Evolutionary conservation across 2,113 vertebrate genomes (phyloP), one percentile per base, ranked within the genome.

Genomic region (Scopus umbretta): DNA sequence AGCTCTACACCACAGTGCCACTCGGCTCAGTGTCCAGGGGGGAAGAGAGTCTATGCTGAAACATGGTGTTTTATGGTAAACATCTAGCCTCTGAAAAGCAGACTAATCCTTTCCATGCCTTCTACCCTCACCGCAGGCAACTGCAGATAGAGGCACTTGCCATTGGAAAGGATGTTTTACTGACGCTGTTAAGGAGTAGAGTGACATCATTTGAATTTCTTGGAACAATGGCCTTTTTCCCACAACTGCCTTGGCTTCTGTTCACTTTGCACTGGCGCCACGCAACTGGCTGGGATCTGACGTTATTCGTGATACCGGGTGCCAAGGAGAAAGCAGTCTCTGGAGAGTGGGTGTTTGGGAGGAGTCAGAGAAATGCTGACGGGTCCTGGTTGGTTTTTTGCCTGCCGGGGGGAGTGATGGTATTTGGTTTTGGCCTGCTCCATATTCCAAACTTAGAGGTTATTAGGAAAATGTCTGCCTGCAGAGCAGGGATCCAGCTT

Each of bases 221-320:
- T 97, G 22, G 66, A 97, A 95, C 95, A 95, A 91, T 94, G 86
- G 74, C 29, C 63, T 84, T 92, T 91, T 86, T 15, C 67, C 80
- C 78, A 82, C 79, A 94, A 52, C 47, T 67, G 70, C 65, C 59
- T 94, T 96, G 80, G 84, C 92, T 94, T 91, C 86, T 95, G 66
- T 79, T 95, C 90, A 36, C 55, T 84, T 81, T 45, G 14, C 50
- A 25, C 52, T 86, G 91, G 75, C 13, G 32, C 83, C 88, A 50
- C 12, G 7, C 5, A 3, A 79, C 82, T 92, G 89, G 67, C 79
- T 78, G 70, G 78, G 81, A 72, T 75, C 89, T 90, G 92, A 88
- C 0, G 5, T 86, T 61, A 72, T 52, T 88, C 11, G 6, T 27
- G 40, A 66, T 79, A 13, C 34, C 27, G 73, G 53, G 59, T 88